A percentile compares a stretch with the other conserved stretches of the same genome.
phyloP scores from a whole-genome alignment of 2,113 vertebrate species.

The Malurus melanocephalus region DNA sequence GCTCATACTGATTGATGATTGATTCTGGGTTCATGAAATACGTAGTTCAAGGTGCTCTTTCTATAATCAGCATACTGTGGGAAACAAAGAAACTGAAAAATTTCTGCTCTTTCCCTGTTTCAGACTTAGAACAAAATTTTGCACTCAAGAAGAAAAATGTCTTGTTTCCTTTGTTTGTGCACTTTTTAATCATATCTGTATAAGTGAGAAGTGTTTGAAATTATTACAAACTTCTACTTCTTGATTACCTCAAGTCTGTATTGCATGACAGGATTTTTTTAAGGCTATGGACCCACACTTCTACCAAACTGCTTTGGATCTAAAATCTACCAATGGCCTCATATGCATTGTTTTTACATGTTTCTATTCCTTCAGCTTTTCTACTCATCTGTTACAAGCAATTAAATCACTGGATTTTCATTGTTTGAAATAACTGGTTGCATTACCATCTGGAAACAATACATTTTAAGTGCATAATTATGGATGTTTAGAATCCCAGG shows the following conservation, averaged over 20 bases:
- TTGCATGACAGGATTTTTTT: background rate
- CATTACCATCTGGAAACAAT: constrained; percentile 66
- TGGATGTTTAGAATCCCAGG: constrained; percentile 5
- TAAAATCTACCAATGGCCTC: background rate
- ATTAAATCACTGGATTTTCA: constrained; percentile 51
- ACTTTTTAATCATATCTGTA: background rate
- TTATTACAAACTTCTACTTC: background rate
- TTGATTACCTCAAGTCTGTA: background rate
- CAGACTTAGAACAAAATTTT: background rate
- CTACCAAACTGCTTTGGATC: background rate
- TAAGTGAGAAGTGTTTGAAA: background rate
- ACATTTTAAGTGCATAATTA: constrained; percentile 55
- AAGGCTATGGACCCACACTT: background rate
- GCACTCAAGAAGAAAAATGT: background rate
- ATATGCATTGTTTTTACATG: background rate
- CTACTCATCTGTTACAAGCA: constrained; percentile 28
- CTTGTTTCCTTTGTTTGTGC: background rate
- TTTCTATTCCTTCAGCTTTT: constrained; percentile 1
- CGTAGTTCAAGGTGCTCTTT: background rate
- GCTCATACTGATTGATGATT: background rate
- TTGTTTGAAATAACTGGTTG: constrained; percentile 62
- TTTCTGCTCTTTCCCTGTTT: background rate
- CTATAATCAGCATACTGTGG: background rate
- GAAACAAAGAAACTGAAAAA: background rate
- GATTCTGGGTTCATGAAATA: background rate